Conservation (phyloP, 2,888 invertebrate species). For the Pharmacophagus antenor region DNA sequence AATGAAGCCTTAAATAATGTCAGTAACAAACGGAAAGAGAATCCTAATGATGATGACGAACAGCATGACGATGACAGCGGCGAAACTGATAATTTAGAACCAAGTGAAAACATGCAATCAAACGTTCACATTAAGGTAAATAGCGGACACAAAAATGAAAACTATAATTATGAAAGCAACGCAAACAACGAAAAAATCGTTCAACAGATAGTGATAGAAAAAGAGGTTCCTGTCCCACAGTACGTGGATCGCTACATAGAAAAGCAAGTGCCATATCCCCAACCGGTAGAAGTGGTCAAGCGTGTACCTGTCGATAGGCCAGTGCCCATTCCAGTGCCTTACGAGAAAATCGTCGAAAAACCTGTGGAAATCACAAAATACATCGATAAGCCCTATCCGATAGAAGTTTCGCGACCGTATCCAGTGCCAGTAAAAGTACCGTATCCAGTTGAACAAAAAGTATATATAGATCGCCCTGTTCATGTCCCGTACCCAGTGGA, state of each 20-base stretch:
- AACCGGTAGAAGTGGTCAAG: conserved; percentile 57
- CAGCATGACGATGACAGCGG: neutral
- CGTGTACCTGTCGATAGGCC: conserved; percentile 67
- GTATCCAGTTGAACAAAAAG: conserved; percentile 73
- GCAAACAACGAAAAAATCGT: conserved; percentile 54
- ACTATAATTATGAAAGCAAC: conserved; percentile 49
- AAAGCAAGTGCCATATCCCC: conserved; percentile 68
- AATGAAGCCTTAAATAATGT: conserved; percentile 43
- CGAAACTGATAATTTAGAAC: conserved; percentile 46
- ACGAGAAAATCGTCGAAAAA: conserved; percentile 78
- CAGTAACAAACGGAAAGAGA: conserved; percentile 32
- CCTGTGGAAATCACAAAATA: conserved; percentile 74
- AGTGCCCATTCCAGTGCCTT: conserved; percentile 65
- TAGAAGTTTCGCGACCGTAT: conserved; percentile 74
- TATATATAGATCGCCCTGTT: conserved; percentile 75
- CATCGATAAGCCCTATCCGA: conserved; percentile 82
- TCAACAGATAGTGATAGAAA: conserved; percentile 71
- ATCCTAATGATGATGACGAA: neutral
- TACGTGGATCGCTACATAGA: conserved; percentile 69
- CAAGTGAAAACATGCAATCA: conserved; percentile 59
- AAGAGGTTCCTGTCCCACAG: conserved; percentile 70
- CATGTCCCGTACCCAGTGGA: conserved; percentile 76
- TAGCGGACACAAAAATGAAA: conserved; percentile 43
- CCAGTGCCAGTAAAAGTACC: conserved; percentile 79
- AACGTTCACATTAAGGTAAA: conserved; percentile 48